Percentiles rank a stretch among this genome's conserved stretches.
phyloP scores from a whole-genome alignment of 2,888 invertebrate species.

The Drosophila percnosoma region DNA sequence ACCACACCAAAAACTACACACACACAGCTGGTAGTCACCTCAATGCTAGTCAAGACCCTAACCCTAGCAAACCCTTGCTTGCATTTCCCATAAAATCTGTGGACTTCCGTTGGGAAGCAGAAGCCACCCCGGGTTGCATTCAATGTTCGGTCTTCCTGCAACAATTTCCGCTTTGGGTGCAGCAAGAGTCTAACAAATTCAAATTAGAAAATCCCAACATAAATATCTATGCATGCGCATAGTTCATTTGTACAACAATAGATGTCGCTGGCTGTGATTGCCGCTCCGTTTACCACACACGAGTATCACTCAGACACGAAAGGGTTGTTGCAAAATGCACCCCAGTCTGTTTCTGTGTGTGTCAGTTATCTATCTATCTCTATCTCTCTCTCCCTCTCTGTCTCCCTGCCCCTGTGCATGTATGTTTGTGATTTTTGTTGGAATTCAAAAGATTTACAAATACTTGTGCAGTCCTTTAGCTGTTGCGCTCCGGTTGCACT shows the following conservation, averaged over 20 bases:
- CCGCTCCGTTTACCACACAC: conserved; percentile 33
- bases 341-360: conserved; percentile 39
- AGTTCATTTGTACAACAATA: conserved; percentile 72
- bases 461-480: conserved; percentile 70
- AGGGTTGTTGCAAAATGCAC: conserved; percentile 75
- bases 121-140: conserved; percentile 48
- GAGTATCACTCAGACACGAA: conserved; percentile 49
- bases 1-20: conserved; percentile 4
- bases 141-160: conserved; percentile 69
- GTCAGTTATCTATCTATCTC: conserved; percentile 24
- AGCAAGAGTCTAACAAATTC: conserved; percentile 70
- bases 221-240: conserved; percentile 74
- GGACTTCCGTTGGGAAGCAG: conserved; percentile 56
- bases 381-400: conserved; percentile 6
- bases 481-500: conserved; percentile 70
- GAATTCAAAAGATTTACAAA: conserved; percentile 81
- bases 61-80: conserved; percentile 57
- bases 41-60: conserved; percentile 37
- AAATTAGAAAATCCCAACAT: conserved; percentile 76
- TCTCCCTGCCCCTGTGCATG: conserved; percentile 13
- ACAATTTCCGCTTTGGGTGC: conserved; percentile 75
- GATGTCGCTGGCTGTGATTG: conserved; percentile 77
- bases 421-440: conserved; percentile 62
- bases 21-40: conserved; percentile 51
- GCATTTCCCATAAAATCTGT: conserved; percentile 72